Base-by-base conservation (phyloP, 2,797 vertebrate genomes). In the Catharus ustulatus region DNA sequence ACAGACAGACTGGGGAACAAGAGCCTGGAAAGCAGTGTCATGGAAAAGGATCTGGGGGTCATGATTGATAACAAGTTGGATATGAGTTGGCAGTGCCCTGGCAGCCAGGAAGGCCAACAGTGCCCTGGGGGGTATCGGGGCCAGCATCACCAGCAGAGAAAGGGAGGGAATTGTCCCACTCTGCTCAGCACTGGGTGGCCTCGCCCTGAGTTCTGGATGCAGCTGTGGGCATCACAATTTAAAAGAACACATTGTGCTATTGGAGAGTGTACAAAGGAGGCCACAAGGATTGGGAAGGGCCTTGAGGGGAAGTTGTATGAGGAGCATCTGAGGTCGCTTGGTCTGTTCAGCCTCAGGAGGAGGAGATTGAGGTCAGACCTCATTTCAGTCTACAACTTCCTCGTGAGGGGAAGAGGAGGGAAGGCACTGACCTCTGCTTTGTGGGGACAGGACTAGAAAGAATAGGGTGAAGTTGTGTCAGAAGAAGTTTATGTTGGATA, bases 101-200 rank as follows among this genome's bases (percentile, higher is more conserved):
- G 34, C 26, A 74, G 43, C 36, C 69, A 57, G 80, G 13, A 48
- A 19, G 19, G 34, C 5, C 42, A 55, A 4, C 14, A 10, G 5
- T 73, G 49, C 63, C 29, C 34, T 72, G 48, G 23, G 29, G 40
- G 17, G 18, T 67, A 46, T n/a, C 23, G 27, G n/a, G 30, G 8
- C 15, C 9, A 40, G 34, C 15, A 46, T 46, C 2, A 1, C 11
- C 15, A 27, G 29, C 16, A 0, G 4, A 5, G n/a, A 6, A 38
- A 52, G 24, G 20, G 40, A 61, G 23, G 15, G 38, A 13, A 77
- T 14, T 62, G 42, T 69, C 36, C 32, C 1, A 1, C 52, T 51
- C 45, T 43, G 26, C 17, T 58, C 64, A 30, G 42, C 42, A 21
- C 30, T 69, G 34, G 12, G 7, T 0, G 0, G 22, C 26, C 32